phyloP scores from a whole-genome alignment of 2,113 vertebrate genomes.

The Silurus asotus region DNA sequence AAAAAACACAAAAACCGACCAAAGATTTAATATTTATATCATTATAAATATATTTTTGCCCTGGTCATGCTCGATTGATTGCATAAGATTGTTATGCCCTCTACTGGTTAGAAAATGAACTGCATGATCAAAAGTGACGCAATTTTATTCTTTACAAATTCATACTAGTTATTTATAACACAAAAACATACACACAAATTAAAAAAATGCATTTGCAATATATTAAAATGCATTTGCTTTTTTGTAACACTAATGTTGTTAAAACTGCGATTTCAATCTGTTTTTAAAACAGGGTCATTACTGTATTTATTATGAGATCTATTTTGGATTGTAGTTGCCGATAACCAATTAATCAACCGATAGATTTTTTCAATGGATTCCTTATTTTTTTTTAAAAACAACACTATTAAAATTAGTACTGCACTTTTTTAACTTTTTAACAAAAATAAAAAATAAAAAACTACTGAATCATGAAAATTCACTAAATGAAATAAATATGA shows the following conservation, averaged over 20 bases:
- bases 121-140: neutral
- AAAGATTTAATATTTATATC: neutral
- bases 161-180: neutral
- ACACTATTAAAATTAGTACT: too few species aligned
- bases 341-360: too few species aligned
- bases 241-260: neutral
- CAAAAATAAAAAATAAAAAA: too few species aligned
- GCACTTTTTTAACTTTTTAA: too few species aligned
- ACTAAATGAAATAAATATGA: too few species aligned
- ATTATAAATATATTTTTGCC: neutral
- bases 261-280: neutral
- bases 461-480: too few species aligned
- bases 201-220: neutral
- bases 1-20: neutral
- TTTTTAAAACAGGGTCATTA: neutral
- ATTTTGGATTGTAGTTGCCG: too few species aligned
- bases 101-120: slow-evolving; percentile 63
- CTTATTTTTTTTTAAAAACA: too few species aligned
- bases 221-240: neutral
- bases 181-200: neutral
- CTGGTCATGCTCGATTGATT: neutral
- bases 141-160: neutral
- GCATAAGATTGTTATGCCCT: slow-evolving; percentile 50
- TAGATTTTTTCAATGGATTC: too few species aligned
- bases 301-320: neutral